These are phyloP conservation scores for Criorhina ranunculi DNA, from an alignment of 2,888 invertebrate genomes.

Conservation along the genomic window DNA sequence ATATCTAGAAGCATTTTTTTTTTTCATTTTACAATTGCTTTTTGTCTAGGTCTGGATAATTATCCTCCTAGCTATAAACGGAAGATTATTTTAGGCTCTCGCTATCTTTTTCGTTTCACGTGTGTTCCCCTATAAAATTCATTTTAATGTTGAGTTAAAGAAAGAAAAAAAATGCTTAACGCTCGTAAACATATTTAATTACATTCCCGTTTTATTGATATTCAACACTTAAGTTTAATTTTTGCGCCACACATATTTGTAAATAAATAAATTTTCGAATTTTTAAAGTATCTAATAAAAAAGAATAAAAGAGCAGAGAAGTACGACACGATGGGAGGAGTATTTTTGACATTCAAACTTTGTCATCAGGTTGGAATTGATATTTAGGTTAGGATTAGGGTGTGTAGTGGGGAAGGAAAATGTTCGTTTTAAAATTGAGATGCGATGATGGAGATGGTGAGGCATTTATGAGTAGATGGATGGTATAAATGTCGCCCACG, in stretches of 20 bases:
- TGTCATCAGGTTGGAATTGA: slow-evolving; percentile 30
- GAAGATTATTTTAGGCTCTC: slow-evolving; percentile 41
- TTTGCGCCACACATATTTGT: slow-evolving; percentile 59
- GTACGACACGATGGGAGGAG: not conserved
- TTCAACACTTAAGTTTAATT: slow-evolving; percentile 63
- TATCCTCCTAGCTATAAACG: slow-evolving; percentile 29
- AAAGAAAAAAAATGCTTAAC: slow-evolving; percentile 30
- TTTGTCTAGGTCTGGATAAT: slow-evolving; percentile 34
- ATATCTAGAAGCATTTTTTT: not conserved
- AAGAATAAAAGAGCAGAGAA: slow-evolving; percentile 11
- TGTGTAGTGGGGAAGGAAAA: not conserved
- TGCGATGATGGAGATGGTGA: slow-evolving; percentile 55
- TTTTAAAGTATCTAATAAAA: slow-evolving; percentile 46
- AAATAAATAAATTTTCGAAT: slow-evolving; percentile 64
- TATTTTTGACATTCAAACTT: slow-evolving; percentile 41
- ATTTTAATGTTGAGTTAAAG: slow-evolving; percentile 25
- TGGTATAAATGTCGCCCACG: slow-evolving; percentile 64
- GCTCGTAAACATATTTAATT: slow-evolving; percentile 63
- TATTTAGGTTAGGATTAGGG: not conserved
- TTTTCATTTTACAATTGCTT: slow-evolving; percentile 30
- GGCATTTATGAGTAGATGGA: slow-evolving; percentile 59
- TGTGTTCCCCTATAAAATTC: slow-evolving; percentile 28
- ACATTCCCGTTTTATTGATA: slow-evolving; percentile 63
- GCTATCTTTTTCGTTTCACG: slow-evolving; percentile 32
- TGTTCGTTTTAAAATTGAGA: slow-evolving; percentile 33